phyloP scores from a whole-genome alignment of 2,888 invertebrate genomes.

The Trichogramma dendrolimi region DNA sequence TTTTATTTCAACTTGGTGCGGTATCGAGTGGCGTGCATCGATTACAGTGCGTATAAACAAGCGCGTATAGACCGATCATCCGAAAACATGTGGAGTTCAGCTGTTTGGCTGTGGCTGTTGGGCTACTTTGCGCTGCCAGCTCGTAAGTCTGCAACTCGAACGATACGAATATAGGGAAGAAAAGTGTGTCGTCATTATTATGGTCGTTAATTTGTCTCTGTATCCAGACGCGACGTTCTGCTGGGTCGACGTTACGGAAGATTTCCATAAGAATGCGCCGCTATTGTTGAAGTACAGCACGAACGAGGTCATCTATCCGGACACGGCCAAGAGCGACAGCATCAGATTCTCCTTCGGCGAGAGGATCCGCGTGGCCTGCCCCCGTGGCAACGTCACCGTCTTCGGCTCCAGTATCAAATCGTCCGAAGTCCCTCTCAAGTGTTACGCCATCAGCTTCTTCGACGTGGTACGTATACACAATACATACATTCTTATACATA shows the following conservation, averaged over 20 bases:
- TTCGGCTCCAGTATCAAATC: not conserved
- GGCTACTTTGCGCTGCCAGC: constrained; percentile 6
- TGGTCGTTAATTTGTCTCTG: not conserved
- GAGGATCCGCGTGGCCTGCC: constrained; percentile 14
- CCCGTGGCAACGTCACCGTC: constrained; percentile 10
- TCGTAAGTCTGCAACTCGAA: constrained; percentile 14
- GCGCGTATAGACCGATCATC: too few relatives aligned
- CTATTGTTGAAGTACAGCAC: constrained; percentile 10
- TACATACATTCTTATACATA: too few relatives aligned
- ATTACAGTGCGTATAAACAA: too few relatives aligned
- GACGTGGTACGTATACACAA: constrained; percentile 19
- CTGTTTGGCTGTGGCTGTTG: not conserved
- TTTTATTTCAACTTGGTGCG: too few relatives aligned
- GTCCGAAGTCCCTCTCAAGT: constrained; percentile 9
- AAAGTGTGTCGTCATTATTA: not conserved
- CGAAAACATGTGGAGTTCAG: not conserved
- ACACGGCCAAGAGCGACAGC: not conserved
- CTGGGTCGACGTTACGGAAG: constrained; percentile 13
- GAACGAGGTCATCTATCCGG: constrained; percentile 21
- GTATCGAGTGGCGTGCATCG: too few relatives aligned
- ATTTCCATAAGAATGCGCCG: constrained; percentile 5
- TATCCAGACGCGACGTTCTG: constrained; percentile 13
- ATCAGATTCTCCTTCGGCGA: constrained; percentile 6
- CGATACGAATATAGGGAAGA: not conserved
- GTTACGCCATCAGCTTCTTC: constrained; percentile 18